Percentiles rank a stretch among this genome's conserved stretches.
Conservation (phyloP, 2,113 vertebrate species). For the Pedionomus torquatus region DNA sequence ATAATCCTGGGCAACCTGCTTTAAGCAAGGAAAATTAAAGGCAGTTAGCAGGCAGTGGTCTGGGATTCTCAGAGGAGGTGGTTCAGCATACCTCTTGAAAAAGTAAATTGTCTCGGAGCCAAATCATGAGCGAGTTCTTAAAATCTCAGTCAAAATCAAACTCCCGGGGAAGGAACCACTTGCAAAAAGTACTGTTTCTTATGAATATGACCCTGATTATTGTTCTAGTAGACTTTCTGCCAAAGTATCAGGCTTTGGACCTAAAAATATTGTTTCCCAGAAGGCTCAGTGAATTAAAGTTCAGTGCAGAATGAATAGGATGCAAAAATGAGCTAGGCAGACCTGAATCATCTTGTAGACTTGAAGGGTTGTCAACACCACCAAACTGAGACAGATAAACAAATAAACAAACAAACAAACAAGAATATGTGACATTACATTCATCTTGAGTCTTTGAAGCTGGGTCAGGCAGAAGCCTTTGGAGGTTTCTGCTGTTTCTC, state of each 20-base stretch:
- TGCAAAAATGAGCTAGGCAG: background rate
- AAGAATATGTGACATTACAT: background rate
- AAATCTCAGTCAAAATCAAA: background rate
- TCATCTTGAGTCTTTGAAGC: background rate
- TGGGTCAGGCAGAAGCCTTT: background rate
- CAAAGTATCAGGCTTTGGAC: background rate
- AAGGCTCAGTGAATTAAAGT: accelerated
- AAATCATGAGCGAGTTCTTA: background rate
- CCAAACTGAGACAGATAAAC: background rate
- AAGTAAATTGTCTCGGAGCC: background rate
- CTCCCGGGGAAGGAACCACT: background rate
- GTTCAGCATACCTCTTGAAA: background rate
- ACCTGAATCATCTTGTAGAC: background rate
- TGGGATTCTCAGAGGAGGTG: background rate
- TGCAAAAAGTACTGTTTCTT: background rate
- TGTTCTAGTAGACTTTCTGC: background rate
- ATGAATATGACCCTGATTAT: background rate
- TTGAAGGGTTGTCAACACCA: background rate
- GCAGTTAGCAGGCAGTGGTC: no score
- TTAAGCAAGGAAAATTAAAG: no score
- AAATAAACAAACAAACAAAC: background rate
- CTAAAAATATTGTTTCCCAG: background rate
- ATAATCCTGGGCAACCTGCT: no score
- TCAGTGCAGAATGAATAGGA: background rate
- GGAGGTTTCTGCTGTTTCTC: background rate